These are phyloP conservation scores for Cassiopea xamachana DNA, from an alignment of 30 jellyfish, hydroid and myxozoan species.

Conservation along the genomic window DNA sequence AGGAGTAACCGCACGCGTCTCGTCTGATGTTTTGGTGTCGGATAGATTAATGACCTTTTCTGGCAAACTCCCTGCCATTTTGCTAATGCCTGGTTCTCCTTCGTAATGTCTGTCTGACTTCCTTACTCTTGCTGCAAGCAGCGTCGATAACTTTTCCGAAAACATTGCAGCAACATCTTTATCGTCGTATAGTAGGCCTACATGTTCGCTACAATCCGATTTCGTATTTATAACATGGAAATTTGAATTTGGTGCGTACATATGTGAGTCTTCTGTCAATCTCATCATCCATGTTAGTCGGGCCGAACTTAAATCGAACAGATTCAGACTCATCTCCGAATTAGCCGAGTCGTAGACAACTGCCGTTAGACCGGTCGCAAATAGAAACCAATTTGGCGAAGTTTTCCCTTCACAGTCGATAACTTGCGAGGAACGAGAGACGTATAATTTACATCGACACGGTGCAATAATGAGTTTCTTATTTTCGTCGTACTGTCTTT, in stretches of 20 bases:
- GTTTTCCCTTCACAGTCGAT: slow-evolving; percentile 77
- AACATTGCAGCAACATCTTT: slow-evolving; percentile 76
- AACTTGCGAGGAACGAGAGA: slow-evolving; percentile 64
- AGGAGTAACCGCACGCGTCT: background rate
- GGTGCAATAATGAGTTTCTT: slow-evolving; percentile 82
- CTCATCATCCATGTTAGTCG: slow-evolving; percentile 78
- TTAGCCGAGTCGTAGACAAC: slow-evolving; percentile 61
- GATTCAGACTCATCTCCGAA: slow-evolving; percentile 46
- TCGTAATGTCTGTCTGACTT: background rate
- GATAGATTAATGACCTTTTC: background rate
- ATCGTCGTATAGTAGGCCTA: slow-evolving; percentile 76
- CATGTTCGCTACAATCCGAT: slow-evolving; percentile 76
- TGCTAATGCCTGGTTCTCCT: background rate
- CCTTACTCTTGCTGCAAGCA: slow-evolving; percentile 2
- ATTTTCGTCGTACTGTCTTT: slow-evolving; percentile 24
- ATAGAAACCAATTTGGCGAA: slow-evolving; percentile 80
- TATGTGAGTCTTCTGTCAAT: slow-evolving; percentile 43
- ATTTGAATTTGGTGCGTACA: slow-evolving; percentile 74
- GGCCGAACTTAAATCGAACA: slow-evolving; percentile 44
- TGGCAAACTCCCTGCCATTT: background rate
- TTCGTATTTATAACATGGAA: slow-evolving; percentile 76
- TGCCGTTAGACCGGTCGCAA: slow-evolving; percentile 78
- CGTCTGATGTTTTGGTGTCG: background rate
- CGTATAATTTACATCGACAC: slow-evolving; percentile 75
- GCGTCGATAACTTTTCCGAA: slow-evolving; percentile 16